These are phyloP conservation scores for Standfussiana lucernea DNA, from an alignment of 2,888 invertebrate species.

Conservation along the genomic window DNA sequence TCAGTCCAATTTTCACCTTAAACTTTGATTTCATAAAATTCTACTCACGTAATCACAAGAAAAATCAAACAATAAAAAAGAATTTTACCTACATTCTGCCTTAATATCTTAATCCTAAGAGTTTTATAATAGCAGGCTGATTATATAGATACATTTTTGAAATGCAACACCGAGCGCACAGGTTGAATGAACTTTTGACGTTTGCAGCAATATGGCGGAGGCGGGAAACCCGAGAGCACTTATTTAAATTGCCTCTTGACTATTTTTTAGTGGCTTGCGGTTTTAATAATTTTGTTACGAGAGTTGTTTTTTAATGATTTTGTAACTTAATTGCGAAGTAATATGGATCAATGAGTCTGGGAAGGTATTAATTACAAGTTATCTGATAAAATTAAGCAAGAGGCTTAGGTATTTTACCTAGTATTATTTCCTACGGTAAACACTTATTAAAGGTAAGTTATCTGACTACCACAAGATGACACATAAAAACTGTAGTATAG, in stretches of 20 bases:
- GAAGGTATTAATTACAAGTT: neutral
- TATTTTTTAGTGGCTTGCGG: constrained; percentile 68
- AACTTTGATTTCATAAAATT: neutral
- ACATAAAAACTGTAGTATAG: neutral
- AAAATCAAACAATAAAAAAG: neutral
- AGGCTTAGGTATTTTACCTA: neutral
- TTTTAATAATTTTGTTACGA: constrained; percentile 56
- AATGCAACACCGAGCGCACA: constrained; percentile 67
- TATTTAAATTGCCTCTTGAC: constrained; percentile 82
- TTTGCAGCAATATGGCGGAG: constrained; percentile 78
- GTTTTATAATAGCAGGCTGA: constrained; percentile 41
- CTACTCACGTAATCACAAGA: neutral
- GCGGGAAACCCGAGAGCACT: constrained; percentile 84
- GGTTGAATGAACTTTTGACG: constrained; percentile 78
- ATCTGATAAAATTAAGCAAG: neutral
- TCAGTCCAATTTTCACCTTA: neutral
- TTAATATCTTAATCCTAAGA: constrained; percentile 27
- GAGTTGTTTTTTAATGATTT: constrained; percentile 46
- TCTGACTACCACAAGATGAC: neutral
- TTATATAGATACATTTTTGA: constrained; percentile 60
- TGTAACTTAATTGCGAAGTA: constrained; percentile 36
- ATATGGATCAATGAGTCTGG: constrained; percentile 31
- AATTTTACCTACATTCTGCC: neutral
- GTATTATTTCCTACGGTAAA: neutral
- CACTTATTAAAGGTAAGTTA: neutral